phyloP scores from a whole-genome alignment of 2,888 invertebrate genomes.

The Beris morrisii region DNA sequence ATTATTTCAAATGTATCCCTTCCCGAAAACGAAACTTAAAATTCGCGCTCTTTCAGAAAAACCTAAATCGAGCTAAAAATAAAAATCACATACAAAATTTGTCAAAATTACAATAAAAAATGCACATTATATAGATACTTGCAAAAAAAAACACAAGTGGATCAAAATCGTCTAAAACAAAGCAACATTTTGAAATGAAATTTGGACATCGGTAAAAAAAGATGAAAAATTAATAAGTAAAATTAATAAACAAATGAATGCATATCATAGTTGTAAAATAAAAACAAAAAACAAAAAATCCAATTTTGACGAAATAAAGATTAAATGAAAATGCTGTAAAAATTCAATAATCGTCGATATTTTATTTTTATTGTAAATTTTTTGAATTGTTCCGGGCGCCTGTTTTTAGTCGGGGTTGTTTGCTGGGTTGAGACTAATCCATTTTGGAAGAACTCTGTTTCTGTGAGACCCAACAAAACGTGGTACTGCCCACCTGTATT shows the following conservation, averaged over 20 bases:
- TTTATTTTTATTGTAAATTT: background rate
- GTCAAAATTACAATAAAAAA: conserved; percentile 29
- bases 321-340: conserved; percentile 51
- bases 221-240: conserved; percentile 35
- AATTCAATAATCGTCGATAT: conserved; percentile 44
- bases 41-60: conserved; percentile 12
- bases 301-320: conserved; percentile 80
- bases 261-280: conserved; percentile 87
- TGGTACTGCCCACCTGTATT: too few relatives aligned
- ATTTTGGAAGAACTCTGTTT: too few relatives aligned
- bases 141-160: conserved; percentile 35
- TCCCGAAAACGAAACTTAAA: too few relatives aligned
- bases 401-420: too few relatives aligned
- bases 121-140: conserved; percentile 37
- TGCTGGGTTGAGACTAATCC: too few relatives aligned
- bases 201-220: conserved; percentile 8
- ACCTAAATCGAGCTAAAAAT: conserved; percentile 22
- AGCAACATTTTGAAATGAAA: conserved; percentile 23
- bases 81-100: background rate
- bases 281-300: conserved; percentile 58
- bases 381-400: background rate
- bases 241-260: conserved; percentile 60
- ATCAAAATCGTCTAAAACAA: background rate
- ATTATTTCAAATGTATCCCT: too few relatives aligned
- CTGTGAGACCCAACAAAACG: too few relatives aligned